These are phyloP conservation scores for Toxotes chatareus DNA, from an alignment of 2,113 vertebrate genomes.

Conservation along the genomic window DNA sequence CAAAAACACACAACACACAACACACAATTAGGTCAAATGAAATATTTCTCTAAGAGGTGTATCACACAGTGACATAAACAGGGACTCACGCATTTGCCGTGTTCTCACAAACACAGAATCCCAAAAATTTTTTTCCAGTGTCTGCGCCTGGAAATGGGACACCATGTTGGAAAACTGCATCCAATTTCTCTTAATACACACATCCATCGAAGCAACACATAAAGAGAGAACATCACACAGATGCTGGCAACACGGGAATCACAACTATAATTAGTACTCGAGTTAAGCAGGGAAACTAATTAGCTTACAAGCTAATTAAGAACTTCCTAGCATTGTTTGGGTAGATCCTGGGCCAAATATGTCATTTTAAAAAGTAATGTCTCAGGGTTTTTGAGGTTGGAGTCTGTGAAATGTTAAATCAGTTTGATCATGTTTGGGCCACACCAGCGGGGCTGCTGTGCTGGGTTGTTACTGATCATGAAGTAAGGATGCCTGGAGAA, in stretches of 20 bases:
- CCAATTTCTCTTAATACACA: background rate
- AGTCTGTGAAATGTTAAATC: conserved; percentile 12
- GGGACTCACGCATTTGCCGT: background rate
- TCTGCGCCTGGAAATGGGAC: background rate
- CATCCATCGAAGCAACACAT: background rate
- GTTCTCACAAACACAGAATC: background rate
- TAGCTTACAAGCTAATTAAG: background rate
- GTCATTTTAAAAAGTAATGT: conserved; percentile 23
- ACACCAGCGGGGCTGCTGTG: background rate
- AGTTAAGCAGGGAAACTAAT: conserved; percentile 18
- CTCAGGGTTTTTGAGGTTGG: background rate
- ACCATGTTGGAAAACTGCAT: background rate
- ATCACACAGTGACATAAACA: background rate
- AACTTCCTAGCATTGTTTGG: background rate
- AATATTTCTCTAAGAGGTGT: background rate
- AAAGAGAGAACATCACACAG: background rate
- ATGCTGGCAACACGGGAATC: background rate
- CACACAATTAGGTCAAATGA: background rate
- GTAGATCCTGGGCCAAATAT: background rate
- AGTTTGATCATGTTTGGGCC: conserved; percentile 19
- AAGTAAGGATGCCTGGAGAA: conserved; percentile 34
- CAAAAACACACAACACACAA: background rate
- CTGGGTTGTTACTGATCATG: conserved; percentile 15
- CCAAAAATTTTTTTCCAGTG: background rate
- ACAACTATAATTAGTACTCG: background rate